Percentiles rank a stretch among this genome's conserved stretches.
These are phyloP conservation scores for Dryas iulia DNA, from an alignment of 1,140 invertebrate species.

Conservation along the genomic window DNA sequence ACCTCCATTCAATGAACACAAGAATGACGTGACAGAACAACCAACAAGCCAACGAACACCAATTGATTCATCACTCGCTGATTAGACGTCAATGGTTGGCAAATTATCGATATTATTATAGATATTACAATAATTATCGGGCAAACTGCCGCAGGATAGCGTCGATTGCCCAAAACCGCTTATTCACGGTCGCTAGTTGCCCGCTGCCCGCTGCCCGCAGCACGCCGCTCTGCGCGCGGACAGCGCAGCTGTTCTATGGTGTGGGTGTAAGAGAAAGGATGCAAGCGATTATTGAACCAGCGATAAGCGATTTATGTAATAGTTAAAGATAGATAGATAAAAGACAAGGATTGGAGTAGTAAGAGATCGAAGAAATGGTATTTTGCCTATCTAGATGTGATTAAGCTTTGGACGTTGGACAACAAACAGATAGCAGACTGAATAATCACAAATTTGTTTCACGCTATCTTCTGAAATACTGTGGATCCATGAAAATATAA, in stretches of 20 bases:
- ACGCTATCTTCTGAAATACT: too few relatives aligned
- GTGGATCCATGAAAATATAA: too few relatives aligned
- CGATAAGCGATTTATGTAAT: not conserved
- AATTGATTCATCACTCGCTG: constrained; percentile 44
- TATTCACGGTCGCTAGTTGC: constrained; percentile 74
- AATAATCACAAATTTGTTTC: too few relatives aligned
- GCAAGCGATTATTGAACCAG: not conserved
- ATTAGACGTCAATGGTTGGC: constrained; percentile 45
- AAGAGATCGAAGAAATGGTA: too few relatives aligned
- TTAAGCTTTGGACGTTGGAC: too few relatives aligned
- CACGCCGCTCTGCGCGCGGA: constrained; percentile 9
- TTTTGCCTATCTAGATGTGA: too few relatives aligned
- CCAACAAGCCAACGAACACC: not conserved
- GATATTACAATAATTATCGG: constrained; percentile 47
- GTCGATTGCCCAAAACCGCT: constrained; percentile 65
- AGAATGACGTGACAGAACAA: not conserved
- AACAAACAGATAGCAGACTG: too few relatives aligned
- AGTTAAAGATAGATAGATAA: too few relatives aligned
- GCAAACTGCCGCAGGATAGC: constrained; percentile 37
- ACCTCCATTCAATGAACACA: not conserved
- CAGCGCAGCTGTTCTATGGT: constrained; percentile 48
- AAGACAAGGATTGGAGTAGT: too few relatives aligned
- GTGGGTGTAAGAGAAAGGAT: too few relatives aligned
- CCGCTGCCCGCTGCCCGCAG: constrained; percentile 17
- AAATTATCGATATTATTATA: constrained; percentile 40